Percentiles rank a stretch among this genome's conserved stretches.
Evolutionary conservation across 2,888 invertebrate genomes (phyloP).

Genomic region (Pachliopta kotzebuea): DNA sequence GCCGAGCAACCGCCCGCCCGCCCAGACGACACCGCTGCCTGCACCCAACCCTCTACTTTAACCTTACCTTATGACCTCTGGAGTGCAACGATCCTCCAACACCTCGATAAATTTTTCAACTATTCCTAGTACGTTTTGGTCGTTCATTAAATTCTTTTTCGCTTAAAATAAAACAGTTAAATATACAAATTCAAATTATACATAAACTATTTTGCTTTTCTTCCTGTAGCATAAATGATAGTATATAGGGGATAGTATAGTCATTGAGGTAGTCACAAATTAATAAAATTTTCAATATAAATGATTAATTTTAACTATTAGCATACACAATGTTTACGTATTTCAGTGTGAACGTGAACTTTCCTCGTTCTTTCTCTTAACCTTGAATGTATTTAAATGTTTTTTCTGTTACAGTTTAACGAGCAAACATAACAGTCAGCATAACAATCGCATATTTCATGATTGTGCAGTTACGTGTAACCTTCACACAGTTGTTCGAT

Average conservation of each 20-base stretch:
- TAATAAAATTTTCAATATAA: too few species aligned
- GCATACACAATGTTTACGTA: conserved; percentile 11
- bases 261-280: too few species aligned
- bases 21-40: conserved; percentile 49
- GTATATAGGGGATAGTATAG: too few species aligned
- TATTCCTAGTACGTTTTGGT: neutral
- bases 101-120: conserved; percentile 32
- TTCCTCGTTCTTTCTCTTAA: conserved; percentile 37
- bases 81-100: conserved; percentile 67
- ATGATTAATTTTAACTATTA: conserved; percentile 4
- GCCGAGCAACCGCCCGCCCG: conserved; percentile 40
- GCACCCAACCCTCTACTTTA: conserved; percentile 68
- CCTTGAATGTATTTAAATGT: conserved; percentile 25
- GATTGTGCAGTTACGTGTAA: conserved; percentile 32
- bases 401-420: conserved; percentile 23
- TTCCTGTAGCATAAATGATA: too few species aligned
- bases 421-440: conserved; percentile 28
- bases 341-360: conserved; percentile 7
- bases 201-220: too few species aligned
- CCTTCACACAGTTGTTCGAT: conserved; percentile 41
- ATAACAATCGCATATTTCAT: conserved; percentile 32
- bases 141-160: neutral
- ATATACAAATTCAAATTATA: too few species aligned
- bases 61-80: conserved; percentile 78
- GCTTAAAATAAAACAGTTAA: too few species aligned